Percentiles rank a stretch among this genome's conserved stretches.
Conservation (phyloP, 2,888 invertebrate species). For the Oscheius myriophilus region DNA sequence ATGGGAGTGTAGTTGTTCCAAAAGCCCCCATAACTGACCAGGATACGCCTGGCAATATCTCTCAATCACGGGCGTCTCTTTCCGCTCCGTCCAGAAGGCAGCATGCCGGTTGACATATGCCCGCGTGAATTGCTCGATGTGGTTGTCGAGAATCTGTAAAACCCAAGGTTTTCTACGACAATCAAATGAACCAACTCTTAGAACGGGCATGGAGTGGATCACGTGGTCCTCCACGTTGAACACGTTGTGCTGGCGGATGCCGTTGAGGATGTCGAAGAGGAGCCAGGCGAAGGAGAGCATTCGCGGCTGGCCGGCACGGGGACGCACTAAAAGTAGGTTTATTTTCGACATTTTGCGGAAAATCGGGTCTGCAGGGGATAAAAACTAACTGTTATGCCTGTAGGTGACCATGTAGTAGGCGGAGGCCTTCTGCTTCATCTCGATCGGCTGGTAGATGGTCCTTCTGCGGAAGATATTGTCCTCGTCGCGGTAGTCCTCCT, state of each 20-base stretch:
- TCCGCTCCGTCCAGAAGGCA: not conserved
- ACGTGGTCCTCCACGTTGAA: not conserved
- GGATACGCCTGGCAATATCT: conserved; percentile 22
- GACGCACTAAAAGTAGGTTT: too few species aligned
- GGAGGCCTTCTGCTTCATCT: conserved; percentile 44
- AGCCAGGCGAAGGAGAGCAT: conserved; percentile 66
- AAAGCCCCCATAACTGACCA: conserved; percentile 20
- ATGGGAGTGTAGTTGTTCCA: too few species aligned
- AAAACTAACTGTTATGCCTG: conserved; percentile 40
- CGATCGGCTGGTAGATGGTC: conserved; percentile 23
- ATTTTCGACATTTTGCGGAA: too few species aligned
- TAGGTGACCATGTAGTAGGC: conserved; percentile 46
- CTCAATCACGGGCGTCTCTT: not conserved
- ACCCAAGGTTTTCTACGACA: too few species aligned
- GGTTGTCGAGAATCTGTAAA: too few species aligned
- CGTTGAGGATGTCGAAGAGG: conserved; percentile 55
- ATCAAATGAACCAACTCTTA: not conserved
- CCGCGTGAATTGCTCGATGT: too few species aligned
- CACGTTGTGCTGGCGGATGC: conserved; percentile 33
- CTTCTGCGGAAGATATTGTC: conserved; percentile 39
- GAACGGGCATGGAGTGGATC: not conserved
- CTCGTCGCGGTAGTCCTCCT: conserved; percentile 24
- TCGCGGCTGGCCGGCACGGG: conserved; percentile 15
- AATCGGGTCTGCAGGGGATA: not conserved
- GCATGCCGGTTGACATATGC: not conserved